A percentile compares a stretch with the other conserved stretches of the same genome.
Evolutionary conservation across 2,113 vertebrate species (phyloP).

Genomic region (Limanda limanda): DNA sequence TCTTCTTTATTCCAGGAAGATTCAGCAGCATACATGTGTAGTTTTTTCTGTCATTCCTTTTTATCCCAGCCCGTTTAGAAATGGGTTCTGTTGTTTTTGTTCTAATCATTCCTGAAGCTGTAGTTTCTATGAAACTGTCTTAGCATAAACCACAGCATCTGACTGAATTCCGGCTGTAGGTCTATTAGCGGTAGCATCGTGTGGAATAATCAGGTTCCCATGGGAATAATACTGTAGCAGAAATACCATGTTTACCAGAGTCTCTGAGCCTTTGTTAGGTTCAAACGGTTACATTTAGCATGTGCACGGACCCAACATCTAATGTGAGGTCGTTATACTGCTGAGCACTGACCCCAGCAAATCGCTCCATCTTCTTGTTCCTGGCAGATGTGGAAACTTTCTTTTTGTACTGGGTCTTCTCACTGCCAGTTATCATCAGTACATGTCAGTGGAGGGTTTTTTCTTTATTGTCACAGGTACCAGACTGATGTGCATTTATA

Average conservation of each 20-base stretch:
- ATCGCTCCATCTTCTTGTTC: not conserved
- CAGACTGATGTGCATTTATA: conserved; percentile 65
- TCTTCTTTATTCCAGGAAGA: not conserved
- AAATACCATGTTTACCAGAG: conserved; percentile 37
- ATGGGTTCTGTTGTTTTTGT: conserved; percentile 41
- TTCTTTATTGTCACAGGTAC: conserved; percentile 41
- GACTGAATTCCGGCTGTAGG: conserved; percentile 29
- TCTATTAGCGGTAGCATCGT: conserved; percentile 27
- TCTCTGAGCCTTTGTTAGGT: conserved; percentile 18
- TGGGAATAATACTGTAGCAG: conserved; percentile 51
- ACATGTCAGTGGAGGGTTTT: not conserved
- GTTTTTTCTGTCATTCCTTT: not conserved
- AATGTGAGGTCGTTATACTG: conserved; percentile 16
- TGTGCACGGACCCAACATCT: not conserved
- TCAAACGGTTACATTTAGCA: conserved; percentile 20
- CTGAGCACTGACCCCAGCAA: conserved; percentile 24
- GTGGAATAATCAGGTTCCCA: conserved; percentile 14
- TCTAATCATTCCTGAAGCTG: conserved; percentile 58
- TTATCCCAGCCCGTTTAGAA: conserved; percentile 37
- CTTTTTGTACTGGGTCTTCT: not conserved
- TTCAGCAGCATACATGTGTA: not conserved
- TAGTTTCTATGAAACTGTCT: conserved; percentile 85
- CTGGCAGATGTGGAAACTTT: not conserved
- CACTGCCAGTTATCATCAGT: conserved; percentile 21
- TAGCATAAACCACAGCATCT: conserved; percentile 49